Evolutionary conservation across 2,797 vertebrate species (phyloP), one percentile per base, ranked within the genome.

Genomic region (Molossus molossus): DNA sequence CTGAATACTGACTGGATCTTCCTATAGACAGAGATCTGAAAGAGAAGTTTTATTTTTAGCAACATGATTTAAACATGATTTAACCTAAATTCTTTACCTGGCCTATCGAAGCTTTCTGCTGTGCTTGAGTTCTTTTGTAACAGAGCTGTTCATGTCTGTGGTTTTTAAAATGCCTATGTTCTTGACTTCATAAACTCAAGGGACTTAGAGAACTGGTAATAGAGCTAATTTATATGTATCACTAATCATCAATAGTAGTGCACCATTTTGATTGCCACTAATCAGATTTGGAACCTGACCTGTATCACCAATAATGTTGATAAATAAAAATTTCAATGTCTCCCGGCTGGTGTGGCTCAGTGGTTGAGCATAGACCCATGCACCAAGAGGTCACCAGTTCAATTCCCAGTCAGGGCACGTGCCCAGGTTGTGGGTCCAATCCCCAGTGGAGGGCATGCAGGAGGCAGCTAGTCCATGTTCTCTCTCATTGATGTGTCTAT

Each of bases 21-120:
- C 9, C 62, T 90, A 83, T 7, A 69, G 15, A 70, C 25, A 72
- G 25, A 48, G 45, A 57, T 17, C 6, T 25, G 23, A 57, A 91
- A 37, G 37, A 33, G 0, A 90, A 60, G 64, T 57, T 79, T 80
- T 57, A 45, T n/a, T 80, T 93, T 87, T 37, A 37, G 57, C 81
- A 57, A 67, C 69, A 81, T 81, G 25, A 67, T 40, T 85, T 90
- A 85, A 45, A 57, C 64, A 73, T 88, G 15, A 72, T 27, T 86
- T 87, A 87, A 62, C 37, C 10, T 86, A 79, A 93, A 76, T 53
- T 6, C 4, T 86, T 93, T 57, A 20, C 40, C 40, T 80, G 84
- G 69, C 11, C 83, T 86, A 72, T 25, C 53, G 3, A 81, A 65
- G 21, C 6, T 87, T 84, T 73, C 27, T 60, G 11, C 4, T 87